A percentile compares a stretch with the other conserved stretches of the same genome.
Evolutionary conservation across 2,797 vertebrate genomes (phyloP).

Genomic region (Odontamblyopus rebecca): DNA sequence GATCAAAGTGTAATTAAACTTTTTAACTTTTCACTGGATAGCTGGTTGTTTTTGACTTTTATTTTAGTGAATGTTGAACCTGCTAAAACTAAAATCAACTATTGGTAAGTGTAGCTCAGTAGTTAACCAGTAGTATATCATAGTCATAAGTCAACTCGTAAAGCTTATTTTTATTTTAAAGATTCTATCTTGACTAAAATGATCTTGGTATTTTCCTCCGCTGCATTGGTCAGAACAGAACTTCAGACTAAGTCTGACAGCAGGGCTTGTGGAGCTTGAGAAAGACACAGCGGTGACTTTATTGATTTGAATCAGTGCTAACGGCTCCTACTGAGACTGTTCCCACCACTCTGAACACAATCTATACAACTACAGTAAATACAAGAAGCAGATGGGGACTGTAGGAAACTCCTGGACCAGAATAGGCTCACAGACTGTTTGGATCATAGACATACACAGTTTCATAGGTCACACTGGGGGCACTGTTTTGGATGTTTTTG

Average conservation of each 20-base stretch:
- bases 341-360: too few species aligned
- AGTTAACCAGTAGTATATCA: neutral
- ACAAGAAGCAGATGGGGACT: neutral
- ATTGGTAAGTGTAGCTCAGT: neutral
- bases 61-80: too few species aligned
- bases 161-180: neutral
- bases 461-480: too few species aligned
- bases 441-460: too few species aligned
- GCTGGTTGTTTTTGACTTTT: too few species aligned
- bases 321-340: constrained; percentile 4
- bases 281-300: constrained; percentile 11
- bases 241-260: neutral
- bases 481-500: too few species aligned
- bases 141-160: neutral
- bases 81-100: too few species aligned
- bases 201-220: neutral
- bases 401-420: neutral
- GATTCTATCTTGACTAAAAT: neutral
- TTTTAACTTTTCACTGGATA: too few species aligned
- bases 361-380: constrained; percentile 3
- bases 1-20: too few species aligned
- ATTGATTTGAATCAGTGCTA: constrained; percentile 16
- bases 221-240: neutral
- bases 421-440: too few species aligned
- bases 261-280: neutral